Base-by-base conservation (phyloP, 2,797 vertebrate genomes). In the Morus bassanus region DNA sequence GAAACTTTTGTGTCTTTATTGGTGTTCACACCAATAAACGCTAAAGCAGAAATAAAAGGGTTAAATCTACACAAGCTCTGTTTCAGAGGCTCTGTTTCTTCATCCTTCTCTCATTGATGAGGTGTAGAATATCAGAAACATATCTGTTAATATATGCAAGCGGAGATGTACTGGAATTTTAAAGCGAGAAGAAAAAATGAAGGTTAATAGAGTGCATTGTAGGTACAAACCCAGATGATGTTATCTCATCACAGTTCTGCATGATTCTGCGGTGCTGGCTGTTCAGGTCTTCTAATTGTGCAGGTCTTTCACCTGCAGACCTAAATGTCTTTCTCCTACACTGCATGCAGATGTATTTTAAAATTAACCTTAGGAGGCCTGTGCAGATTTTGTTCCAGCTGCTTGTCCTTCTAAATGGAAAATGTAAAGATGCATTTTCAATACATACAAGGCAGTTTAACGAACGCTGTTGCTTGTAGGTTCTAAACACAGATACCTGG, bases 181-280 rank as follows among this genome's bases (percentile, higher is more conserved):
- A 68, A 50, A 60, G 14, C 16, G 22, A 85, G 63, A 69, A 81
- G 7, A 9, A 82, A 78, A 91, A 80, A 28, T 77, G 51, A 60
- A 95, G 78, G 72, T 89, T 96, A 91, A 74, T 77, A 77, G 85
- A 94, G 64, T 90, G 54, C 61, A 13, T 41, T 56, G 31, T 85
- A 85, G 80, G 35, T 88, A 70, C 35, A 70, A 93, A 91, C 37
- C 21, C 25, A n/a, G 57, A 51, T 39, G 74, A 53, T 74, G 43
- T 91, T 91, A 63, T 63, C 56, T 84, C 37, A 41, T 79, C 45
- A 21, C 12, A 81, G 31, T 88, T 85, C 23, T 85, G 27, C 6
- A 5, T 46, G n/a, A 43, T 78, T 88, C 82, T 41, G 17, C 81
- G n/a, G 9, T 65, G 33, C 37, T 82, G 39, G 22, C 43, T 72